Conservation (phyloP, 1,140 invertebrate species). For the Laupala kohalensis region DNA sequence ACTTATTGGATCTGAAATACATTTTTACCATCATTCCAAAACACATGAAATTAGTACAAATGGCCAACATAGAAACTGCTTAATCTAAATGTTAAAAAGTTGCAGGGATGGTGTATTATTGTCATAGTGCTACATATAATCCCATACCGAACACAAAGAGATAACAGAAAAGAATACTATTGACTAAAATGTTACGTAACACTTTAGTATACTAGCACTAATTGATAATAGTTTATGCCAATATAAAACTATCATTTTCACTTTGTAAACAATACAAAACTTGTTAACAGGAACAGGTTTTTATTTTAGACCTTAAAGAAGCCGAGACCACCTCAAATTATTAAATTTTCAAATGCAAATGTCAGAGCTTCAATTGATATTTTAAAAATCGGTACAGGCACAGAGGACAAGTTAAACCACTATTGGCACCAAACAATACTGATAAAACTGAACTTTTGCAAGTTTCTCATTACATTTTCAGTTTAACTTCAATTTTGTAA, state of each 20-base stretch:
- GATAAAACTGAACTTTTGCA: neutral
- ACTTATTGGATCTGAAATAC: slow-evolving; percentile 1
- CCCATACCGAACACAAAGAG: slow-evolving; percentile 1
- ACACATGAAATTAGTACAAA: slow-evolving; percentile 5
- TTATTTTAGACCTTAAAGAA: neutral
- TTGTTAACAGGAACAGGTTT: slow-evolving; percentile 6
- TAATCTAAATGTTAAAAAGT: slow-evolving; percentile 4
- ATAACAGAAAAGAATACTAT: neutral
- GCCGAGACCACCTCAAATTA: neutral
- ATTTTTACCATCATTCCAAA: neutral
- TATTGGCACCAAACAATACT: neutral
- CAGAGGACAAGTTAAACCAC: neutral
- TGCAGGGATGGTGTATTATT: slow-evolving; percentile 3
- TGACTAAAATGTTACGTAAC: slow-evolving; percentile 1
- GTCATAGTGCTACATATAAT: slow-evolving; percentile 1
- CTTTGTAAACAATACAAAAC: neutral
- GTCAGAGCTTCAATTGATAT: neutral
- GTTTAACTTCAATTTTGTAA: neutral
- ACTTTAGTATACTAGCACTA: slow-evolving; percentile 4
- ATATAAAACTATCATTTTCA: slow-evolving; percentile 4
- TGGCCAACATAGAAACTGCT: neutral
- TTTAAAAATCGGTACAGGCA: neutral
- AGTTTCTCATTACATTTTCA: neutral
- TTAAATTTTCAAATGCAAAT: neutral
- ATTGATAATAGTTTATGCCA: slow-evolving; percentile 4